These are phyloP conservation scores for Colossoma macropomum DNA, from an alignment of 2,113 vertebrate species.

Conservation along the genomic window DNA sequence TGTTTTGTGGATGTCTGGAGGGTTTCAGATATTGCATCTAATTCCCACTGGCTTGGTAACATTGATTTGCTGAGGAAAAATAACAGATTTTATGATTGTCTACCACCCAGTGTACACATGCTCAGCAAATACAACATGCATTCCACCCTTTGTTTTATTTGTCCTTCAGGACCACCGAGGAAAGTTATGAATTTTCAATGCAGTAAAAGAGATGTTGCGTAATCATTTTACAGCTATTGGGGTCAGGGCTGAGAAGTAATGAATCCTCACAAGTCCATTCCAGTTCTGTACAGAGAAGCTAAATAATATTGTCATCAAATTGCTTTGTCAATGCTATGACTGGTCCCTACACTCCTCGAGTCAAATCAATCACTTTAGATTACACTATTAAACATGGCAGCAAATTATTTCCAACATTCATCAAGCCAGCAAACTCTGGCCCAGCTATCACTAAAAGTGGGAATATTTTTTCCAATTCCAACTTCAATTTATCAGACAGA, in stretches of 20 bases:
- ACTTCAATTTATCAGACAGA: not conserved
- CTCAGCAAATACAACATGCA: conserved; percentile 33
- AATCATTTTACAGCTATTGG: conserved; percentile 53
- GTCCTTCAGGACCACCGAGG: conserved; percentile 47
- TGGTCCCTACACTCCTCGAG: conserved; percentile 10
- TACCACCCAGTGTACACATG: conserved; percentile 29
- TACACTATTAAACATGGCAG: conserved; percentile 8
- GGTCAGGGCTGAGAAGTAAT: conserved; percentile 49
- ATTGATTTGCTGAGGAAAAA: conserved; percentile 52
- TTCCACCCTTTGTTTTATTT: conserved; percentile 33
- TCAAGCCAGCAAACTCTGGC: not conserved
- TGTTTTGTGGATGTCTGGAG: conserved; percentile 43
- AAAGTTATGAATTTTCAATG: conserved; percentile 55
- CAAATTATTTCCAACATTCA: conserved; percentile 23
- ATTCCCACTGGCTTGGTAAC: conserved; percentile 33
- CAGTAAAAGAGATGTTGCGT: conserved; percentile 53
- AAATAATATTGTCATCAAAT: conserved; percentile 37
- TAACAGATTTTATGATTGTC: conserved; percentile 44
- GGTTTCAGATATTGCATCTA: conserved; percentile 18
- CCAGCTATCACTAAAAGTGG: not conserved
- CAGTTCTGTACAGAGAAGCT: conserved; percentile 31
- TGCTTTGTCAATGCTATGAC: conserved; percentile 2
- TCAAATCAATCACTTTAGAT: conserved; percentile 20
- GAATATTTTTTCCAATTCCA: not conserved
- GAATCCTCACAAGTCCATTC: conserved; percentile 54